Evolutionary conservation across 2,113 vertebrate species (phyloP).

Genomic region (Sylvilagus bachmani): DNA sequence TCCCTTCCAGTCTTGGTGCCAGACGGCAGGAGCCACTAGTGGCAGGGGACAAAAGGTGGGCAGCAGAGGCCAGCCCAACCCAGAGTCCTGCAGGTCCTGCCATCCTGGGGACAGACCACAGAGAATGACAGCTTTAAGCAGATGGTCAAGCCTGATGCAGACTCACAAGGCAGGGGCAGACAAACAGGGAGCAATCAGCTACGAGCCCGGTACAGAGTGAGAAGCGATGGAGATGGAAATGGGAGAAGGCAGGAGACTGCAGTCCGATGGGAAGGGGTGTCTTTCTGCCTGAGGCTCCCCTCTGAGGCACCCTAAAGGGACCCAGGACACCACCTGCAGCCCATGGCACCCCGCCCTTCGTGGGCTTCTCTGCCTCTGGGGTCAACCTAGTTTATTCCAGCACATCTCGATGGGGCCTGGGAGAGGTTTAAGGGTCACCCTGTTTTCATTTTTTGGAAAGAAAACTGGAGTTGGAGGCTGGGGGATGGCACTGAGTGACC

Average conservation of each 20-base stretch:
- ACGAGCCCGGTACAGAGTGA: not conserved
- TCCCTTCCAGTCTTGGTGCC: constrained; percentile 26
- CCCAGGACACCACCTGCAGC: not conserved
- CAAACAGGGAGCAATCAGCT: not conserved
- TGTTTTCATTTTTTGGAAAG: constrained; percentile 70
- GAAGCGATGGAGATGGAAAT: constrained; percentile 56
- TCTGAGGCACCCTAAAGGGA: not conserved
- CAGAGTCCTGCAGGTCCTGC: not conserved
- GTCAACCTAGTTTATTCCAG: constrained; percentile 15
- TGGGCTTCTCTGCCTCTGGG: not conserved
- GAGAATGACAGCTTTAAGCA: constrained; percentile 70
- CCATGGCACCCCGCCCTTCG: not conserved
- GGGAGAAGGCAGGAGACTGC: constrained; percentile 26
- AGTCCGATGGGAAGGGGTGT: constrained; percentile 36
- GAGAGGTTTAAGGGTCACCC: constrained; percentile 84
- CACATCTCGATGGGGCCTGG: constrained; percentile 66
- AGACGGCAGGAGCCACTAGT: not conserved
- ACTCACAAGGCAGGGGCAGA: constrained; percentile 47
- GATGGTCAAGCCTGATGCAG: constrained; percentile 65
- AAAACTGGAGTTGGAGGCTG: constrained; percentile 82
- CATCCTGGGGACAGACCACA: not conserved
- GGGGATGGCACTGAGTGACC: constrained; percentile 88
- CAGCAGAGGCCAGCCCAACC: not conserved
- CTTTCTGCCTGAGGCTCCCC: not conserved
- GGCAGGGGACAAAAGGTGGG: not conserved